These are phyloP conservation scores for Microplitis manilae DNA, from an alignment of 2,888 invertebrate genomes.

Conservation along the genomic window DNA sequence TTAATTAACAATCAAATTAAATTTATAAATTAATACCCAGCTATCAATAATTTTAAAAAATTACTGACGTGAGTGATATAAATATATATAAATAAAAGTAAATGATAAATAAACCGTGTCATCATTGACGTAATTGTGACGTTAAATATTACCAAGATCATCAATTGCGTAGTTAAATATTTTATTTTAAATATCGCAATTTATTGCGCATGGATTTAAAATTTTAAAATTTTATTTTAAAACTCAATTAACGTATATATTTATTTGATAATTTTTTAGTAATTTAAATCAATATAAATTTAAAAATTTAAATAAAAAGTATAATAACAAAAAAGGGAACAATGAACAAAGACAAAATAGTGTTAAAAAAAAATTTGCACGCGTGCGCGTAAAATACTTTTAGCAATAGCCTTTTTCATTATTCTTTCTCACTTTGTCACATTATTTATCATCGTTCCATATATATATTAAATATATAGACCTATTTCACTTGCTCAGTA, in stretches of 20 bases:
- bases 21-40: not conserved
- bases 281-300: not conserved
- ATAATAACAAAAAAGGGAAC: constrained; percentile 5
- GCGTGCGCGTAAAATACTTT: constrained; percentile 7
- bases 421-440: not conserved
- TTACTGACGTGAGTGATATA: not conserved
- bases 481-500: not conserved
- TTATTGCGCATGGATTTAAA: too few species aligned
- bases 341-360: not conserved
- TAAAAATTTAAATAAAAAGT: not conserved
- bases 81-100: not conserved
- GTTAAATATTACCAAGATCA: not conserved
- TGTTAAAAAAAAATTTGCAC: not conserved
- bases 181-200: not conserved
- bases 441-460: not conserved
- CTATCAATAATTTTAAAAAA: not conserved
- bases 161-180: not conserved
- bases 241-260: too few species aligned
- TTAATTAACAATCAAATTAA: not conserved
- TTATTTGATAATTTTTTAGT: too few species aligned
- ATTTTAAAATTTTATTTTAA: too few species aligned
- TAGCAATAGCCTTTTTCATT: not conserved
- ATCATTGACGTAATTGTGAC: not conserved
- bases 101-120: not conserved
- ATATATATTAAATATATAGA: not conserved